Evolutionary conservation across 2,888 invertebrate genomes (phyloP), one percentile per base, ranked within the genome.

Genomic region (Scaptodrosophila latifasciaeformis): DNA sequence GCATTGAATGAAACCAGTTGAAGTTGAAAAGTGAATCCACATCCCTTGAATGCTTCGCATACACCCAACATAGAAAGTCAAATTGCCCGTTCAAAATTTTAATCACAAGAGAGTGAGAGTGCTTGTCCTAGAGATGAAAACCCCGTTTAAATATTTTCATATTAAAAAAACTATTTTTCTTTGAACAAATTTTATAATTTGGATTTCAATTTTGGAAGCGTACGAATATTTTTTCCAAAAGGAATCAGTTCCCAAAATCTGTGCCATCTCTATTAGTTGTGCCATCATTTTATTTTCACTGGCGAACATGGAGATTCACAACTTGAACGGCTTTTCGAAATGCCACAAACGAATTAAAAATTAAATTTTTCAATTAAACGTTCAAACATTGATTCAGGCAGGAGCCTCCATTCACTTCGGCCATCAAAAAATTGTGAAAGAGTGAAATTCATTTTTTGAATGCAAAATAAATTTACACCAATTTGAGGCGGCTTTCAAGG

Each of bases 331-430:
- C 15, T 21, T 30, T 18, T 31, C 18, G 13, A 9, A n/a, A 18
- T 54, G 29, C 60, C 59, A 49, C 59, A 67, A 68, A 21, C 51
- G 57, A 66, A 74, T 77, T 76, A 79, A 79, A 76, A 70, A 76
- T 76, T 66, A 48, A 77, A 68, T 79, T 76, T 76, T 77, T 60
- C 80, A 79, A 76, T 79, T 64, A 65, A 50, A 35, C 58, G 54
- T 40, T 59, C 65, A 70, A 72, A 79, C 47, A 59, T 53, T 48
- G 43, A 42, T 42, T 42, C 19, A n/a, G 21, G n/a, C 40, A 19
- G 15, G 10, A 17, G 19, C 44, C 17, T 13, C 24, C 24, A 3
- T 3, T 7, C 24, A 24, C 3, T 24, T 3, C 24, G 24, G 4
- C 24, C 3, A 24, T 24, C 24, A 3, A 24, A 24, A 24, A 24